Conservation (phyloP, 2,888 invertebrate species). For the Barypeithes pellucidus region DNA sequence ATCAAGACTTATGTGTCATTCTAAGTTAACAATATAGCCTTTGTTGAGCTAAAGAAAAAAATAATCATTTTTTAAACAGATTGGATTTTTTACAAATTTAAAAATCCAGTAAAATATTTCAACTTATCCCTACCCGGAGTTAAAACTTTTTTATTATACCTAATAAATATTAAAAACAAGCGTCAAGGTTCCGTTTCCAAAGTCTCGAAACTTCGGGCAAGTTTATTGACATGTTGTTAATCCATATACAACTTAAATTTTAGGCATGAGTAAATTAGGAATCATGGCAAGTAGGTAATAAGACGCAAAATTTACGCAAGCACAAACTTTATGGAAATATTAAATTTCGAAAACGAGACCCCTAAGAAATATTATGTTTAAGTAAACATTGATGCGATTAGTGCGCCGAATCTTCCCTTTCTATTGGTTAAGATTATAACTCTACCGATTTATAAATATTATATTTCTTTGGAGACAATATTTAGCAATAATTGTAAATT, state of each 20-base stretch:
- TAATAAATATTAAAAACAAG: not conserved
- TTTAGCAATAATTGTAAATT: too few relatives aligned
- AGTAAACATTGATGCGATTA: slow-evolving; percentile 13
- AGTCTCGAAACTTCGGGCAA: not conserved
- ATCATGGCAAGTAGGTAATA: slow-evolving; percentile 22
- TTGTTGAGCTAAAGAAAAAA: too few relatives aligned
- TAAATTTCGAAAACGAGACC: slow-evolving; percentile 1
- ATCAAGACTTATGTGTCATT: too few relatives aligned
- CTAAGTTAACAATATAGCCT: too few relatives aligned
- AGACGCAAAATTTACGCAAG: slow-evolving; percentile 18
- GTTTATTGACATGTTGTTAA: slow-evolving; percentile 6
- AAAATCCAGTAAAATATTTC: too few relatives aligned
- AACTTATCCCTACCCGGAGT: not conserved
- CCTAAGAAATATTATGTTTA: slow-evolving; percentile 8
- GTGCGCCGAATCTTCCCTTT: slow-evolving; percentile 4
- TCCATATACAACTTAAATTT: slow-evolving; percentile 25
- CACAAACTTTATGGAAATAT: slow-evolving; percentile 17
- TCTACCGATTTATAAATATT: too few relatives aligned
- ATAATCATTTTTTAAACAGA: too few relatives aligned
- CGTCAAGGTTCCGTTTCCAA: not conserved
- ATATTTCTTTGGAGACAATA: too few relatives aligned
- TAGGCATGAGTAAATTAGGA: not conserved
- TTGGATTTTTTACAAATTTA: too few relatives aligned
- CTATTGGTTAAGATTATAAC: not conserved
- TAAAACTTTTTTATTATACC: not conserved